These are phyloP conservation scores for Cnemophilus loriae DNA, from an alignment of 2,113 vertebrate species.

Conservation along the genomic window DNA sequence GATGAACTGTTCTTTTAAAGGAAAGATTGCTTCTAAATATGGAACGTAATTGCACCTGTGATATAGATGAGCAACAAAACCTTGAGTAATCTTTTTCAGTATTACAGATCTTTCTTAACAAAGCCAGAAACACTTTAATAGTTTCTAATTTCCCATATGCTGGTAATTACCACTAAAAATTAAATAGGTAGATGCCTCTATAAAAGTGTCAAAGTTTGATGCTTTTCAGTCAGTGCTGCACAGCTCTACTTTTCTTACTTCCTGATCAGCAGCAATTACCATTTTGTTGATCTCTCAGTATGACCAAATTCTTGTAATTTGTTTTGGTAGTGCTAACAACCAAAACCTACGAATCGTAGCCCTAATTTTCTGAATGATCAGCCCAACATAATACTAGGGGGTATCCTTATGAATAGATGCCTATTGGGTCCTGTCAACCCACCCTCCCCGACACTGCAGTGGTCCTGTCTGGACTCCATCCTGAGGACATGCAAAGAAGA, in stretches of 20 bases:
- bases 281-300: neutral
- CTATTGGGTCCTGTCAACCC: neutral
- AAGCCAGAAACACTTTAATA: neutral
- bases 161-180: neutral
- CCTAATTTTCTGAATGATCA: neutral
- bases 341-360: neutral
- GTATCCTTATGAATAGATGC: neutral
- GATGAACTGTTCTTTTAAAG: neutral
- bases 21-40: neutral
- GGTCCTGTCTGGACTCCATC: neutral
- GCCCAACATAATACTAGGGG: neutral
- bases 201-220: neutral
- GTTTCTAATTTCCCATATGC: neutral
- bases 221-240: neutral
- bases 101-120: neutral
- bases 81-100: neutral
- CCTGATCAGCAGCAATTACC: neutral
- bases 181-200: neutral
- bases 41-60: neutral
- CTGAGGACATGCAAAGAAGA: neutral
- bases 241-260: neutral
- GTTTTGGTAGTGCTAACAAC: too few species aligned
- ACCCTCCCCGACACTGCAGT: neutral
- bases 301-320: neutral
- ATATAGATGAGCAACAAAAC: neutral